Evolutionary conservation across 2,797 vertebrate species (phyloP).

Genomic region (Mareca penelope): DNA sequence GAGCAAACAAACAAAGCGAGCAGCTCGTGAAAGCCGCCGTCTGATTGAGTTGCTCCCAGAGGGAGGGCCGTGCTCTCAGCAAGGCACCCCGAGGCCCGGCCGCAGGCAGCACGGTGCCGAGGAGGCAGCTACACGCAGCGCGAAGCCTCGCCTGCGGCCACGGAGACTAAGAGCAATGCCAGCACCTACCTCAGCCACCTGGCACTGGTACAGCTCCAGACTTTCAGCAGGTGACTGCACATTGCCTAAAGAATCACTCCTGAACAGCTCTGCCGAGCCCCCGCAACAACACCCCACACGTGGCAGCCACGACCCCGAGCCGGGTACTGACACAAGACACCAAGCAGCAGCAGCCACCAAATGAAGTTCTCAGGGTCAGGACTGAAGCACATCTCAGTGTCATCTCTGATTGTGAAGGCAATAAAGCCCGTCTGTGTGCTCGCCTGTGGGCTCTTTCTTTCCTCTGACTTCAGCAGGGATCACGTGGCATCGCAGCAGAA

Average conservation of each 20-base stretch:
- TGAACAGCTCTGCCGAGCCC: not conserved
- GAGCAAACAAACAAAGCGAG: conserved; percentile 10
- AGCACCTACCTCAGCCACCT: not conserved
- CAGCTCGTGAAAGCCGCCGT: not conserved
- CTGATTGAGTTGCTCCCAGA: not conserved
- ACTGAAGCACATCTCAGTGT: not conserved
- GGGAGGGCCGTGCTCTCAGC: not conserved
- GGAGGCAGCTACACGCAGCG: not conserved
- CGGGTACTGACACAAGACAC: not conserved
- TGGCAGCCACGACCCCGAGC: not conserved
- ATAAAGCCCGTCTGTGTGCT: not conserved
- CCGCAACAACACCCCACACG: not conserved
- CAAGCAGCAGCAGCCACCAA: not conserved
- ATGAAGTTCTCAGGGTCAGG: not conserved
- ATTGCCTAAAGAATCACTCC: not conserved
- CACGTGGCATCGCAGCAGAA: not conserved
- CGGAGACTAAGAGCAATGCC: not conserved
- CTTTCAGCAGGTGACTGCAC: not conserved
- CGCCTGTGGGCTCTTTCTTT: not conserved
- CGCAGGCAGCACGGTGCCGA: not conserved
- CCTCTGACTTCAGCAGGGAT: not conserved
- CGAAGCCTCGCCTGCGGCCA: not conserved
- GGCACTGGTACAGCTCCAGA: not conserved
- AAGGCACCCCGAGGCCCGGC: not conserved
- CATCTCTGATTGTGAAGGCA: not conserved